Evolutionary conservation across 2,888 invertebrate species (phyloP), one percentile per base, ranked within the genome.

Genomic region (Coenonympha arcania): DNA sequence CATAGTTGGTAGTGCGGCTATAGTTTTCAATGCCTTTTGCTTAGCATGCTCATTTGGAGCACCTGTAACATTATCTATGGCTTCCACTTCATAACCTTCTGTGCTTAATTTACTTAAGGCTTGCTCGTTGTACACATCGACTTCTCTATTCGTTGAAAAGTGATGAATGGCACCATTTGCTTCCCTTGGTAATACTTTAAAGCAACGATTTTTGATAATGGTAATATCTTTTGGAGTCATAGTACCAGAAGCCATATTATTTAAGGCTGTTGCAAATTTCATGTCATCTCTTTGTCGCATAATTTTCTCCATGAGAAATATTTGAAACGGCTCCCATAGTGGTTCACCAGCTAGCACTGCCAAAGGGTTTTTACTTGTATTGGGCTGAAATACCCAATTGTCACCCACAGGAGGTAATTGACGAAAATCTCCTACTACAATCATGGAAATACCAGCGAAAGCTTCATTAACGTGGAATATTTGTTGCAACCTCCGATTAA

Each of bases 211-310:
- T 11, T 30, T 42, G 4, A 42, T 19, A 19, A 42, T n/a, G 5
- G 28, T 26, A 30, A 30, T 42, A 31, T 42, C 30, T 4, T 19
- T 30, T 19, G 30, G 18, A 42, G 42, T 42, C 42, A 42, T 42
- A 16, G 18, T 18, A 30, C 42, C 30, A 8, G 18, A 18, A 30
- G 42, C 42, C 30, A 42, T 42, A 42, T 37, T 37, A 16, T 37
- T 37, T 37, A 37, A 37, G 22, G 37, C 37, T 37, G 11, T 37
- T 20, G 37, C 37, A 11, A 37, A 41, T 16, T n/a, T n/a, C n/a
- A n/a, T n/a, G n/a, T n/a, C n/a, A n/a, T n/a, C n/a, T n/a, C n/a
- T n/a, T n/a, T n/a, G n/a, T n/a, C n/a, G n/a, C n/a, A n/a, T n/a
- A n/a, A n/a, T n/a, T n/a, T n/a, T n/a, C n/a, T n/a, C n/a, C n/a